Conservation (phyloP, 2,888 invertebrate genomes). For the Portevinia maculata region DNA sequence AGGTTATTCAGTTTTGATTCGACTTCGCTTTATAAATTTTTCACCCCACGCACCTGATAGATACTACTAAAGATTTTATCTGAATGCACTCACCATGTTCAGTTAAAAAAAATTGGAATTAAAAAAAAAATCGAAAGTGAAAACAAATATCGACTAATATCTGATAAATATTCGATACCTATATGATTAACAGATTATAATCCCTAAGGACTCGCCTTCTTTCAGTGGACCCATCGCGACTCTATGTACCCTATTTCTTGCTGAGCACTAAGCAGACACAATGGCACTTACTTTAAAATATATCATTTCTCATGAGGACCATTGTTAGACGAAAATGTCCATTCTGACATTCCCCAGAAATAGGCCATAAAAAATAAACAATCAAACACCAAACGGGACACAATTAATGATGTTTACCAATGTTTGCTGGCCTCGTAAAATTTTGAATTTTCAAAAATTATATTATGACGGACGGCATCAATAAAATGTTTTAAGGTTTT, state of each 20-base stretch:
- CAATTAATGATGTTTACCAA: slow-evolving; percentile 67
- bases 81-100: no score
- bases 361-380: slow-evolving; percentile 46
- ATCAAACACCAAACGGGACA: slow-evolving; percentile 57
- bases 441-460: slow-evolving; percentile 35
- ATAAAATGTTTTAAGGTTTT: slow-evolving; percentile 61
- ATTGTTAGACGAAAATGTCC: slow-evolving; percentile 24
- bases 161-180: background rate
- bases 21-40: no score
- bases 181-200: slow-evolving; percentile 11
- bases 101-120: no score
- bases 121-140: no score
- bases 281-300: slow-evolving; percentile 32
- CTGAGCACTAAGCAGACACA: slow-evolving; percentile 42
- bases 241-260: slow-evolving; percentile 2
- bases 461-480: slow-evolving; percentile 60
- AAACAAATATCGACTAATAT: no score
- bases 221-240: background rate
- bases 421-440: slow-evolving; percentile 61
- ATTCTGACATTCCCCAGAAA: slow-evolving; percentile 25
- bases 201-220: slow-evolving; percentile 8
- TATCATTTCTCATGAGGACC: slow-evolving; percentile 40
- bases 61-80: no score
- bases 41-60: no score
- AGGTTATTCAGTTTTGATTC: no score